Evolutionary conservation across 2,113 vertebrate species (phyloP).

Genomic region (Ondatra zibethicus): DNA sequence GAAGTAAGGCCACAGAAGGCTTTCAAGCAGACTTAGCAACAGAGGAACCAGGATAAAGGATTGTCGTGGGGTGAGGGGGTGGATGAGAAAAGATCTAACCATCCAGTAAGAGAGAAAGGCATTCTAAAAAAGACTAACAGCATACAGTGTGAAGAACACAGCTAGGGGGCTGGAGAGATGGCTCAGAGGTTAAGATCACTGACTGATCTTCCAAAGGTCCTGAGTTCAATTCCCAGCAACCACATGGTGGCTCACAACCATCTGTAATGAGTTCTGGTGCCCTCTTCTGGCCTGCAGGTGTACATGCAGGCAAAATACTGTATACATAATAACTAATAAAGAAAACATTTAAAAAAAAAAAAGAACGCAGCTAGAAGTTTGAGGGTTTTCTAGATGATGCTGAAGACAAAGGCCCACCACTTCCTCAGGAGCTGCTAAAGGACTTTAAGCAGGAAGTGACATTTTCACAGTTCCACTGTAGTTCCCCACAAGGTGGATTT

Average conservation of each 20-base stretch:
- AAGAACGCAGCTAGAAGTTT: not conserved
- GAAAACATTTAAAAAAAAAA: no score
- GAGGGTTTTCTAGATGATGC: not conserved
- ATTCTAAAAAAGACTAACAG: not conserved
- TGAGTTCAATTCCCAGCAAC: no score
- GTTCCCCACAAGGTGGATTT: not conserved
- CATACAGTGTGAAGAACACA: not conserved
- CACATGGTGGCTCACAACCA: no score
- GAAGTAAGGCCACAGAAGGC: not conserved
- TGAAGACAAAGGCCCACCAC: not conserved
- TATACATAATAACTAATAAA: no score
- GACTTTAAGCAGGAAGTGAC: not conserved
- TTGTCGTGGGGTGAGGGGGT: not conserved
- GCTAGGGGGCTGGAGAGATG: no score
- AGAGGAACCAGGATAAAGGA: not conserved
- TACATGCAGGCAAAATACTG: no score
- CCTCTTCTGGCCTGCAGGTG: no score
- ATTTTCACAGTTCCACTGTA: not conserved
- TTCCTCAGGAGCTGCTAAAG: not conserved
- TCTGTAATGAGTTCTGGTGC: no score
- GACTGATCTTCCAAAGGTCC: no score
- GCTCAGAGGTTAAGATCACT: no score
- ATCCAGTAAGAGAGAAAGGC: not conserved
- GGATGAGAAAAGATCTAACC: not conserved
- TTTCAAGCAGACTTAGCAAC: not conserved